Evolutionary conservation across 2,797 vertebrate species (phyloP).

Genomic region (Apodemus agrarius): DNA sequence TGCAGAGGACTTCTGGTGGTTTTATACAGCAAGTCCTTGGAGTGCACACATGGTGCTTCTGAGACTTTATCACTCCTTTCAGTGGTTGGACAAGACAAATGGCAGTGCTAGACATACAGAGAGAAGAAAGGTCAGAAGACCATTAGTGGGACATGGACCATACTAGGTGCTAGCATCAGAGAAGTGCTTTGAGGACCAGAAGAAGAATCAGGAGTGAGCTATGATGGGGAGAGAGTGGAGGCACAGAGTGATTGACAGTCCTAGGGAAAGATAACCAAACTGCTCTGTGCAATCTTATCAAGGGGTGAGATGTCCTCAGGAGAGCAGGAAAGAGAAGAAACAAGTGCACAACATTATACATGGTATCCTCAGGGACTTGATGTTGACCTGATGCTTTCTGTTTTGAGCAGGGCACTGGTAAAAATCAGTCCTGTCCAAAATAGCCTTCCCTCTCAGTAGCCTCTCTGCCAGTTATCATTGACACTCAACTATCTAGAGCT

Average conservation of each 20-base stretch:
- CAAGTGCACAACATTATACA: not conserved
- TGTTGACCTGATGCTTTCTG: not conserved
- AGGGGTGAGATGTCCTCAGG: not conserved
- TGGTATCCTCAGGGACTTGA: not conserved
- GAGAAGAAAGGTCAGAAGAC: not conserved
- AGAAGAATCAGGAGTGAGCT: not conserved
- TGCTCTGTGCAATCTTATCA: rapidly evolving
- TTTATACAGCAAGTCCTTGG: not conserved
- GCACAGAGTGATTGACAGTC: not conserved
- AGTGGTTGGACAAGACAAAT: not conserved
- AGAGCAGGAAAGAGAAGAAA: not conserved
- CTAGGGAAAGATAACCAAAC: not conserved
- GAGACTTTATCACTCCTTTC: not conserved
- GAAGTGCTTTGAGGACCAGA: not conserved
- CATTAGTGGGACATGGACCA: not conserved
- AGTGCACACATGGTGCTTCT: not conserved
- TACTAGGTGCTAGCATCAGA: not conserved
- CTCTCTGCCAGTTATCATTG: not conserved
- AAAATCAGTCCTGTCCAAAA: not conserved
- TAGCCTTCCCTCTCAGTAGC: not conserved
- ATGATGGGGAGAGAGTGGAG: not conserved
- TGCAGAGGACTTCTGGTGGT: not conserved
- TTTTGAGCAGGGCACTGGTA: not conserved
- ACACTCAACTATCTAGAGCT: not conserved
- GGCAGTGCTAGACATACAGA: not conserved